Evolutionary conservation across 2,797 vertebrate genomes (phyloP), one percentile per base, ranked within the genome.

Genomic region (Hozukius guyotensis): DNA sequence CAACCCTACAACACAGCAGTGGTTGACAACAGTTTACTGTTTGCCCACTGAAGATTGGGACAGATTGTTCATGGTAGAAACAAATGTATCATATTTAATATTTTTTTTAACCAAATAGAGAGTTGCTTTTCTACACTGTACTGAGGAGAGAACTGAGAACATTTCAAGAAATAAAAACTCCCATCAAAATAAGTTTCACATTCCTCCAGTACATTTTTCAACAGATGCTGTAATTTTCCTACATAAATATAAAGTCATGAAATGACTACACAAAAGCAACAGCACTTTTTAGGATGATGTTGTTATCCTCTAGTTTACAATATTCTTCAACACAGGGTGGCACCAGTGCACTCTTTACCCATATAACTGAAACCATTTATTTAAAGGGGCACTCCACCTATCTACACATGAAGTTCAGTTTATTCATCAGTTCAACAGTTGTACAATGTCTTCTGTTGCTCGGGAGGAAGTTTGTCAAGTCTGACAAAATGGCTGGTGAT

Each of bases 311-410:
- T 36, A 3, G 29, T 2, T 11, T 11, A n/a, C 3, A 62, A 25
- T 42, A 18, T 6, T 67, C 9, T 32, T 52, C 16, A 72, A 77
- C 90, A 89, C 65, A 78, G 8, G 88, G 67, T 80, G 80, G 75
- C 78, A 80, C 78, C 27, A 80, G 36, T 68, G 9, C 12, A 72
- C 31, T 14, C 32, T 65, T 60, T 24, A 49, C 11, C 16, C 22
- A 36, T 38, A 31, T 9, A 25, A 11, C 32, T 36, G 34, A 72
- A 34, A 18, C 8, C 42, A 10, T 9, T 34, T 9, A 36, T 6
- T 56, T 29, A 57, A 71, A 78, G 52, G 20, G 59, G 2, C 20
- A 31, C 4, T 34, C n/a, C 34, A 27, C 6, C 14, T 4, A 59
- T 9, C 16, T 42, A 42, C 38, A 42, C 38, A 42, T 42, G 13